A percentile compares a stretch with the other conserved stretches of the same genome.
phyloP scores from a whole-genome alignment of 2,113 vertebrate genomes.

The Channa maculata region DNA sequence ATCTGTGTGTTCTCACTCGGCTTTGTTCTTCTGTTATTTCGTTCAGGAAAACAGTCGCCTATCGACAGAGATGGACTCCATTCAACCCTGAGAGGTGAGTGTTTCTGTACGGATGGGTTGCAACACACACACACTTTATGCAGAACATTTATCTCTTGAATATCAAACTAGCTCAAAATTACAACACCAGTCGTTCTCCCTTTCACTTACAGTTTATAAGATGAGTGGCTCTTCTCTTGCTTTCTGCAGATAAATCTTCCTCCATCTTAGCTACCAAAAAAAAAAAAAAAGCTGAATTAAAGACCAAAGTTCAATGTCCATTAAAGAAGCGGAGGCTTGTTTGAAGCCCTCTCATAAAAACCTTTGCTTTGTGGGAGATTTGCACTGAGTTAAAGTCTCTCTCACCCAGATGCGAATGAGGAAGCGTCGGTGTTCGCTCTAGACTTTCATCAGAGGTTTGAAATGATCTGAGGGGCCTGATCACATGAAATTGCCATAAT shows the following conservation, averaged over 20 bases:
- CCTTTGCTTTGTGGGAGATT: neutral
- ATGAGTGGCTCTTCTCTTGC: too few relatives aligned
- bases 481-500: neutral
- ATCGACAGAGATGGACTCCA: conserved; percentile 46
- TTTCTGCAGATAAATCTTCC: too few relatives aligned
- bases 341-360: neutral
- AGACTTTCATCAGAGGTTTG: conserved; percentile 3
- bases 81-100: conserved; percentile 60
- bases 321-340: neutral
- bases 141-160: too few relatives aligned
- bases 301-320: too few relatives aligned
- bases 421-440: neutral
- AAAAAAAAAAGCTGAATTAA: too few relatives aligned
- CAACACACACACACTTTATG: too few relatives aligned
- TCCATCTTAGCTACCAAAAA: too few relatives aligned
- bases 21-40: conserved; percentile 4
- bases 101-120: neutral
- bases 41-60: conserved; percentile 49
- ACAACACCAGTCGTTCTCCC: neutral
- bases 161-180: neutral
- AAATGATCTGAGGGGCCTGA: neutral
- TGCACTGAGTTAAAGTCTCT: neutral
- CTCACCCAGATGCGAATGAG: neutral
- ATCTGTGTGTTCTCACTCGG: conserved; percentile 11
- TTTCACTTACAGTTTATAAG: neutral